A percentile compares a stretch with the other conserved stretches of the same genome.
Evolutionary conservation across 1,140 invertebrate genomes (phyloP).

Genomic region (Pectinophora gossypiella): DNA sequence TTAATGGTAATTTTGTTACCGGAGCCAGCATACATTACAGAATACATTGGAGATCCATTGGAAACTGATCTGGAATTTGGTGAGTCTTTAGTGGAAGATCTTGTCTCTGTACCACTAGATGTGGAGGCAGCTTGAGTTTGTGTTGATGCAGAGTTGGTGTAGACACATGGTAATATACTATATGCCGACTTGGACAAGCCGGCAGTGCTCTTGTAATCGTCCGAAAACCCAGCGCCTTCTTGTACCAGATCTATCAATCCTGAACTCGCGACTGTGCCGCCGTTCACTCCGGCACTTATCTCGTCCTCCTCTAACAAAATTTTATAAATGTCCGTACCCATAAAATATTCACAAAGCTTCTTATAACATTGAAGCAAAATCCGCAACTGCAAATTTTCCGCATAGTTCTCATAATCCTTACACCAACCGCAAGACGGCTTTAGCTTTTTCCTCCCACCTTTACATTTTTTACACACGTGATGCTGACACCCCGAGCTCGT

Average conservation of each 20-base stretch:
- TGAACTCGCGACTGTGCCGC: constrained; percentile 70
- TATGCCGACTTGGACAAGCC: constrained; percentile 83
- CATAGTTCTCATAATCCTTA: constrained; percentile 88
- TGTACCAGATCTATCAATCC: constrained; percentile 85
- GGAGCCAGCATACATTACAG: constrained; percentile 85
- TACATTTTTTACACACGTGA: constrained; percentile 88
- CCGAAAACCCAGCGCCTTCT: constrained; percentile 86
- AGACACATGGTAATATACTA: constrained; percentile 84
- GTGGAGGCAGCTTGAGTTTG: constrained; percentile 76
- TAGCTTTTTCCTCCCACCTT: constrained; percentile 88
- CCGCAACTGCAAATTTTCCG: constrained; percentile 88
- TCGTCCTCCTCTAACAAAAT: constrained; percentile 77
- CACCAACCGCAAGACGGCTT: constrained; percentile 91
- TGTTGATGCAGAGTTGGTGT: constrained; percentile 81
- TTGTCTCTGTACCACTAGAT: constrained; percentile 51
- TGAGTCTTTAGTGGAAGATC: constrained; percentile 49
- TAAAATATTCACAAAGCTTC: constrained; percentile 89
- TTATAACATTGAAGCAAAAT: constrained; percentile 92
- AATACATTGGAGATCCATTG: constrained; percentile 84
- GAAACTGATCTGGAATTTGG: constrained; percentile 77
- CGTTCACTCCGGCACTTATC: constrained; percentile 58
- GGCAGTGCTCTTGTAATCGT: constrained; percentile 83
- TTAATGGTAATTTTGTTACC: constrained; percentile 90
- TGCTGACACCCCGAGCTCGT: constrained; percentile 89
- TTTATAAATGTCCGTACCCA: constrained; percentile 82